Percentiles rank a stretch among this genome's conserved stretches.
These are phyloP conservation scores for Boloria euphrosyne DNA, from an alignment of 2,888 invertebrate genomes.

Conservation along the genomic window DNA sequence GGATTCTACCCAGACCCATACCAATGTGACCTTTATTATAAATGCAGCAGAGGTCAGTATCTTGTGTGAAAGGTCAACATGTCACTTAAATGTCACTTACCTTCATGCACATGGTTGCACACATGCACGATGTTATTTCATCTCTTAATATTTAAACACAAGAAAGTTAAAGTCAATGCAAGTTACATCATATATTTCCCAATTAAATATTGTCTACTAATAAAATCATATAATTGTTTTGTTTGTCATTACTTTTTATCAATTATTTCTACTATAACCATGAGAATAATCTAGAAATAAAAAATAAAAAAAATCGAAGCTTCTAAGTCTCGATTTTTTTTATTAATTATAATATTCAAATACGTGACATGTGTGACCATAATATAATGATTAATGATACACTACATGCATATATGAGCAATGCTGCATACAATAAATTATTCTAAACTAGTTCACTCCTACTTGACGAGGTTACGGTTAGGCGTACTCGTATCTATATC, in stretches of 20 bases:
- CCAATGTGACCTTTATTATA: slow-evolving; percentile 91
- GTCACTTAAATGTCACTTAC: slow-evolving; percentile 46
- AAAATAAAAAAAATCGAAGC: too few species aligned
- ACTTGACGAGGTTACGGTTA: slow-evolving; percentile 5
- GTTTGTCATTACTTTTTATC: too few species aligned
- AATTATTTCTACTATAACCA: too few species aligned
- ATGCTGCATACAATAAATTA: neutral
- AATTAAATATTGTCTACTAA: too few species aligned
- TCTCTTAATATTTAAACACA: slow-evolving; percentile 18
- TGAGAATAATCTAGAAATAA: too few species aligned
- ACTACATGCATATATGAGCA: neutral
- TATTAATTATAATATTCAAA: too few species aligned
- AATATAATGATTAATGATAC: too few species aligned
- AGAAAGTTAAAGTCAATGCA: neutral
- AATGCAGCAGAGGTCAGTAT: slow-evolving; percentile 84
- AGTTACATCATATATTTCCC: too few species aligned
- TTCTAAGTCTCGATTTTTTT: too few species aligned
- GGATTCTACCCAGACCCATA: slow-evolving; percentile 89
- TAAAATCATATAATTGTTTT: too few species aligned
- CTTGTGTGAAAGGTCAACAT: slow-evolving; percentile 55
- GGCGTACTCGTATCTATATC: neutral
- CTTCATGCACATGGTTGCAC: slow-evolving; percentile 40
- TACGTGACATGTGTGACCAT: too few species aligned
- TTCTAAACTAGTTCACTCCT: slow-evolving; percentile 3
- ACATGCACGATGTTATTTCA: slow-evolving; percentile 18